A percentile compares a stretch with the other conserved stretches of the same genome.
Conservation (phyloP, 1,140 invertebrate genomes). For the Brachionus koreanus region DNA sequence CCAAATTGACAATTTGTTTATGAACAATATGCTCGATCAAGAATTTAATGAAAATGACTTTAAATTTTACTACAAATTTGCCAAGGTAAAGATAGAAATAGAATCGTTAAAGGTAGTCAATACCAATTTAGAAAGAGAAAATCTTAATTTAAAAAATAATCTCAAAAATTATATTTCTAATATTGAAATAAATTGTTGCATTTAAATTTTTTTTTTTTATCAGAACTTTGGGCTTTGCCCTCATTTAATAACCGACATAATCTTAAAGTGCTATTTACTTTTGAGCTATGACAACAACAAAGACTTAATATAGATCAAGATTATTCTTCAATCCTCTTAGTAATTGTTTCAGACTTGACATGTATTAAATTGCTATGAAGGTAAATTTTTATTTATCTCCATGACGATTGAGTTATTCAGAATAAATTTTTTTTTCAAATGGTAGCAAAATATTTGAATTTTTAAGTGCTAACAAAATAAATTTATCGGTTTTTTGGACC, state of each 20-base stretch:
- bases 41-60: neutral
- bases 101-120: neutral
- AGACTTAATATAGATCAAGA: constrained; percentile 23
- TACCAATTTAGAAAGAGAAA: neutral
- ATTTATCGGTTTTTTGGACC: constrained; percentile 2
- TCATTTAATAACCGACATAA: neutral
- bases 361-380: constrained; percentile 20
- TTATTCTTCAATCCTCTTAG: neutral
- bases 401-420: constrained; percentile 30
- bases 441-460: neutral
- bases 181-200: neutral
- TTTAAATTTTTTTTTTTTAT: neutral
- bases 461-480: neutral
- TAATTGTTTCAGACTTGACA: neutral
- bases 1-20: neutral
- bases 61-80: neutral
- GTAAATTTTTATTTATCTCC: constrained; percentile 32
- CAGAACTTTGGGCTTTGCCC: neutral
- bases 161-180: constrained; percentile 31
- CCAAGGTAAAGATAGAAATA: neutral
- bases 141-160: neutral
- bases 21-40: neutral
- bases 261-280: neutral
- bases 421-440: constrained; percentile 2
- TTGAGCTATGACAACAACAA: constrained; percentile 30